Percentiles rank a stretch among this genome's conserved stretches.
Evolutionary conservation across 30 jellyfish, hydroid and myxozoan species (phyloP).

Genomic region (Cassiopea xamachana): DNA sequence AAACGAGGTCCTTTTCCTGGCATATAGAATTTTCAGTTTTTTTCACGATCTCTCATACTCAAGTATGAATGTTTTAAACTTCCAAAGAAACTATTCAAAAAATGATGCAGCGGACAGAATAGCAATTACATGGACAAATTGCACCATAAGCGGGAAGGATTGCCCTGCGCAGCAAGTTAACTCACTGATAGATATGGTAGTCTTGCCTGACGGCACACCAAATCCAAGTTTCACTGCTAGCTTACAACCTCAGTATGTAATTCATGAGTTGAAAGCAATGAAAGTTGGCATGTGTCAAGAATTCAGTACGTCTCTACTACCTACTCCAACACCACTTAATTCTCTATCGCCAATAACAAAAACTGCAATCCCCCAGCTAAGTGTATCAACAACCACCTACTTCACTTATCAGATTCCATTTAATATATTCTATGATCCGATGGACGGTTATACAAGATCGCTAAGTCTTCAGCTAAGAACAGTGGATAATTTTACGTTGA

Average conservation of each 20-base stretch:
- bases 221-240: slow-evolving; percentile 50
- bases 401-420: slow-evolving; percentile 70
- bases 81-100: slow-evolving; percentile 33
- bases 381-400: slow-evolving; percentile 40
- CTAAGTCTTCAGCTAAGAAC: slow-evolving; percentile 58
- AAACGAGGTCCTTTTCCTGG: slow-evolving; percentile 70
- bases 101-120: slow-evolving; percentile 34
- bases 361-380: slow-evolving; percentile 50
- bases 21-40: slow-evolving; percentile 63
- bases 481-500: slow-evolving; percentile 38
- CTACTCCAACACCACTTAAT: slow-evolving; percentile 30
- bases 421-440: slow-evolving; percentile 69
- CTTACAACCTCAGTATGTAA: slow-evolving; percentile 78
- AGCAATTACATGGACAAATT: slow-evolving; percentile 89
- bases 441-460: slow-evolving; percentile 79
- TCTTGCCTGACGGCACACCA: slow-evolving; percentile 60
- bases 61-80: slow-evolving; percentile 56
- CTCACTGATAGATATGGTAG: slow-evolving; percentile 56
- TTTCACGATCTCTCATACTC: slow-evolving; percentile 59
- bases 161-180: slow-evolving; percentile 71
- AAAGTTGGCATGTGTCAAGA: slow-evolving; percentile 48
- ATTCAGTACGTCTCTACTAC: slow-evolving; percentile 1
- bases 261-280: slow-evolving; percentile 46
- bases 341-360: slow-evolving; percentile 52
- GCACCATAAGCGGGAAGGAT: slow-evolving; percentile 60